phyloP scores from a whole-genome alignment of 2,113 vertebrate species.

The Macquaria australasica region DNA sequence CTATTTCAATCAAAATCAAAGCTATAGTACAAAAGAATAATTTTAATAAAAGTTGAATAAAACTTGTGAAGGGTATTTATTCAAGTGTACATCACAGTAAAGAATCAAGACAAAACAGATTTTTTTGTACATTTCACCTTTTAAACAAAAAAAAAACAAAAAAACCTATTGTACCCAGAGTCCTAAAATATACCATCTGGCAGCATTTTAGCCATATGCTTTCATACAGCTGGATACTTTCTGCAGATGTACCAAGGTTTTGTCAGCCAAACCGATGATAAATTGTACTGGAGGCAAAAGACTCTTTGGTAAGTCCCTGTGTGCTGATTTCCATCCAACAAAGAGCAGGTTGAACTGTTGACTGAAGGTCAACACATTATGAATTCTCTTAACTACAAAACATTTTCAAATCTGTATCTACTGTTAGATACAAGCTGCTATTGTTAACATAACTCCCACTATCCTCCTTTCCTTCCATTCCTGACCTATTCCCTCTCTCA shows the following conservation, averaged over 20 bases:
- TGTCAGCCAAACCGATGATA: conserved; percentile 40
- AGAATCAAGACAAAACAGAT: background rate
- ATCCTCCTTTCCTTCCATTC: background rate
- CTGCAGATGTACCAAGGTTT: conserved; percentile 32
- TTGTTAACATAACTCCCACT: background rate
- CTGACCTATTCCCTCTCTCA: background rate
- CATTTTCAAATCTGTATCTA: background rate
- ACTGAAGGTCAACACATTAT: background rate
- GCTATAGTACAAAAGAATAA: background rate
- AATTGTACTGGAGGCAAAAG: conserved; percentile 31
- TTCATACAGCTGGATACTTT: conserved; percentile 16
- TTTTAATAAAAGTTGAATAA: background rate
- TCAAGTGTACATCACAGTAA: background rate
- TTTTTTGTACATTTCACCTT: background rate
- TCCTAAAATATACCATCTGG: conserved; percentile 32
- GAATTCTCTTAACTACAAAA: background rate
- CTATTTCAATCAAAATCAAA: background rate
- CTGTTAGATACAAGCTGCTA: background rate
- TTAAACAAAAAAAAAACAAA: too few relatives aligned
- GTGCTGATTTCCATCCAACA: conserved; percentile 30
- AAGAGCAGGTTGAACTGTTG: conserved; percentile 20
- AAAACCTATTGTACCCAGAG: background rate
- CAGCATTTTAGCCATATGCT: conserved; percentile 2
- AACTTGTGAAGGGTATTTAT: background rate
- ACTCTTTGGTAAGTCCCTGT: conserved; percentile 34